These are phyloP conservation scores for Pteria penguin DNA, from an alignment of 2,888 invertebrate species.

Conservation along the genomic window DNA sequence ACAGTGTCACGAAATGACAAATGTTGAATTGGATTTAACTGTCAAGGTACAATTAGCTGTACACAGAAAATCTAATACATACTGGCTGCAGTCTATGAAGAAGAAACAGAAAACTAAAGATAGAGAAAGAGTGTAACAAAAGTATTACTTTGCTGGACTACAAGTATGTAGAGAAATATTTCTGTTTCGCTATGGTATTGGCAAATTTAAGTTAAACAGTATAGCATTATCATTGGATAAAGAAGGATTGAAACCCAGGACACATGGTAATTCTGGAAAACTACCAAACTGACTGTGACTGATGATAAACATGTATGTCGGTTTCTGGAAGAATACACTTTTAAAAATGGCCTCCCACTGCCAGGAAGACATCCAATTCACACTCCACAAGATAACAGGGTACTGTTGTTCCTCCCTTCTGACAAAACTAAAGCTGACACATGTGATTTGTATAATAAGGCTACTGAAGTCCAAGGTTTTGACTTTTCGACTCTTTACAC, in stretches of 20 bases:
- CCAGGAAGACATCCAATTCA: constrained; percentile 14
- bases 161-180: constrained; percentile 14
- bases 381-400: too few species aligned
- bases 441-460: too few species aligned
- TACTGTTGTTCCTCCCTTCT: too few species aligned
- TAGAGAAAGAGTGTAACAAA: constrained; percentile 9
- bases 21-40: constrained; percentile 15
- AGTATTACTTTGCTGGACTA: constrained; percentile 8
- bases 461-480: too few species aligned
- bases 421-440: too few species aligned
- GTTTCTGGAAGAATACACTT: constrained; percentile 9
- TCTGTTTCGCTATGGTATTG: constrained; percentile 16
- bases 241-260: too few species aligned
- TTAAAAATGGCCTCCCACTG: constrained; percentile 21
- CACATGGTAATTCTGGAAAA: too few species aligned
- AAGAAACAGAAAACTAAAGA: constrained; percentile 17
- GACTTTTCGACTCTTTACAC: too few species aligned
- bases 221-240: too few species aligned
- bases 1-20: constrained; percentile 16
- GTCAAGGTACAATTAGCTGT: constrained; percentile 7
- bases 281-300: not conserved
- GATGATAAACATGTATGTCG: constrained; percentile 2
- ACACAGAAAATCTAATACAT: not conserved
- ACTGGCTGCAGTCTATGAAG: not conserved
- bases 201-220: too few species aligned